A percentile compares a stretch with the other conserved stretches of the same genome.
phyloP scores from a whole-genome alignment of 2,888 invertebrate genomes.

The Tetranychus piercei region DNA sequence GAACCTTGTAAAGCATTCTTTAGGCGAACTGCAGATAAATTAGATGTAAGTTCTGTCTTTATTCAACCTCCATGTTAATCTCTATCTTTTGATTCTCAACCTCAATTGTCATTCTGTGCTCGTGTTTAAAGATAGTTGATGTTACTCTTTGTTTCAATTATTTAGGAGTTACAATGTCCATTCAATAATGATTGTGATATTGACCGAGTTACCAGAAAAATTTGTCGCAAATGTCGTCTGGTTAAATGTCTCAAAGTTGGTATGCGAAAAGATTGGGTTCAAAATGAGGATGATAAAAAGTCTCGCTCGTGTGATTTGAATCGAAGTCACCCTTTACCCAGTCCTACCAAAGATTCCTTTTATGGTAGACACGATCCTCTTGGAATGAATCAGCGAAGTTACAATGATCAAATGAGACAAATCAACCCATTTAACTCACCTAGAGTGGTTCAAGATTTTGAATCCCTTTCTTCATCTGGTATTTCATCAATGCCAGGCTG shows the following conservation, averaged over 20 bases:
- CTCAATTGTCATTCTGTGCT: too few relatives aligned
- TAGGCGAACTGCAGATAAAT: neutral
- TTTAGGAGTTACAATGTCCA: conserved; percentile 45
- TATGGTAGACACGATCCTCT: too few relatives aligned
- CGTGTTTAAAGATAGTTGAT: too few relatives aligned
- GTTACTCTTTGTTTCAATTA: neutral
- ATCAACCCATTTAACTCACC: neutral
- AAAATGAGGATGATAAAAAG: conserved; percentile 83
- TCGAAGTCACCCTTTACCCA: too few relatives aligned
- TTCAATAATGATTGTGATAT: conserved; percentile 78
- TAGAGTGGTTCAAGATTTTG: neutral
- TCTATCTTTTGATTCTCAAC: too few relatives aligned
- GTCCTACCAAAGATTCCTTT: too few relatives aligned
- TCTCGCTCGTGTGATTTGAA: neutral
- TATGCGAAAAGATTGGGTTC: conserved; percentile 92
- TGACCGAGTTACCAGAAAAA: conserved; percentile 71
- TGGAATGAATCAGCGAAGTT: too few relatives aligned
- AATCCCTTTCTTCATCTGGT: neutral
- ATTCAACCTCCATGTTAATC: too few relatives aligned
- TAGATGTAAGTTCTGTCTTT: neutral
- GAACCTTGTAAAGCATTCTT: neutral
- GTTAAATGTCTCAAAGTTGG: conserved; percentile 81
- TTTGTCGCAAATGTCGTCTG: conserved; percentile 86
- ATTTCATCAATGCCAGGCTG: neutral
- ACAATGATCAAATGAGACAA: too few relatives aligned